Conservation (phyloP, 2,888 invertebrate genomes). For the Sarcophaga rosellei region DNA sequence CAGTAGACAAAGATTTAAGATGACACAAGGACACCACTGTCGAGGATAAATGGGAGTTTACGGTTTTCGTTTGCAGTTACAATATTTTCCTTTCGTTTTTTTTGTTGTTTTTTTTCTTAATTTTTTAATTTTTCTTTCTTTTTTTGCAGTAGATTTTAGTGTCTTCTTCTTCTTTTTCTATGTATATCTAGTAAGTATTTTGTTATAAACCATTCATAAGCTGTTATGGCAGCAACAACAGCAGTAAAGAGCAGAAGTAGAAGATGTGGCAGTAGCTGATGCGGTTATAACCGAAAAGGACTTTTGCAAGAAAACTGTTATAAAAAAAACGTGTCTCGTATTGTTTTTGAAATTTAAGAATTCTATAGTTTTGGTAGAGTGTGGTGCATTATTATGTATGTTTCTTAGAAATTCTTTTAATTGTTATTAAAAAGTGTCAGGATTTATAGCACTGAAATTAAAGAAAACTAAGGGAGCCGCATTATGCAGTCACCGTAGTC, state of each 20-base stretch:
- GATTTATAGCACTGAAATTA: too few species aligned
- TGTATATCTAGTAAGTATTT: constrained; percentile 25
- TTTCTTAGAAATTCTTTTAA: too few species aligned
- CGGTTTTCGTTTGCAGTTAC: constrained; percentile 67
- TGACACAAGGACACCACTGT: constrained; percentile 70
- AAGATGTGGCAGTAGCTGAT: constrained; percentile 9
- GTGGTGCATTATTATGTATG: too few species aligned
- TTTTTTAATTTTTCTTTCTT: not conserved
- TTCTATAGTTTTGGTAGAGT: constrained; percentile 5
- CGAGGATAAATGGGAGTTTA: constrained; percentile 68
- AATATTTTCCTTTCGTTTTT: constrained; percentile 7
- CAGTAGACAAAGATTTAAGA: constrained; percentile 70
- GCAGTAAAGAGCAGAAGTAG: not conserved
- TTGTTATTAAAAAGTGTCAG: too few species aligned
- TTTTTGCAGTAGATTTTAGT: not conserved
- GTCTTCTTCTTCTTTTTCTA: not conserved
- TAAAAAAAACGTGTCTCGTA: not conserved
- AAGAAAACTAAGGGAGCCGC: too few species aligned
- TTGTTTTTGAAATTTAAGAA: constrained; percentile 21
- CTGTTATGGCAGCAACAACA: constrained; percentile 30
- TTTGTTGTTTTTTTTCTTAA: not conserved
- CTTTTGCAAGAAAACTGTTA: not conserved
- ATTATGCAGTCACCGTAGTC: too few species aligned
- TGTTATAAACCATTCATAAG: constrained; percentile 59
- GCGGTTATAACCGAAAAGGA: constrained; percentile 15